Evolutionary conservation across 2,888 invertebrate species (phyloP), one percentile per base, ranked within the genome.

Genomic region (Cancer borealis): DNA sequence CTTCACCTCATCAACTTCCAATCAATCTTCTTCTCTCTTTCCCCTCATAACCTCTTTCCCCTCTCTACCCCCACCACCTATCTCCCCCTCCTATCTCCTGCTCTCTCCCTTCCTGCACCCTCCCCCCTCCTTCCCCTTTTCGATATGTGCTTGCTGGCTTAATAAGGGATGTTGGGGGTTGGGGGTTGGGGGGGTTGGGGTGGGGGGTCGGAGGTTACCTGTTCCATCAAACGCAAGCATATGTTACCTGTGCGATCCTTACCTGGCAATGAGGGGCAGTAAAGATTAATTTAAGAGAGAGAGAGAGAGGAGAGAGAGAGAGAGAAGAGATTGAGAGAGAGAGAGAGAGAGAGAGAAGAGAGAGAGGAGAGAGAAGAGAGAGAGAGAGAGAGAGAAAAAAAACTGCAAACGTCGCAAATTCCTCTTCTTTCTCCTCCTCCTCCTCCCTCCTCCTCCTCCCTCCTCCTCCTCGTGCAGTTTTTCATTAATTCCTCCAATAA

Each of bases 261-360:
- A 90, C 90, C 90, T 90, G 90, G 49, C 90, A 90, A 90, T 90
- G 90, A 90, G 49, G 49, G 26, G 90, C 90, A 90, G 54, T 90
- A 90, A 47, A 26, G 90, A 54, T 90, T 79, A 30, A 90, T 54
- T 90, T 90, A 90, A 54, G 10, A 10, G 54, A 54, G 26, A 54
- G 49, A 54, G 49, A 5, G 88, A 6, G 8, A 5, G 73, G 73
- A 39, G 91, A 73, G 91, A 14, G 73, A 66, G 26, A 46, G 47
- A 17, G 66, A n/a, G 47, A 66, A 46, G 47, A 17, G 66, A n/a
- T 26, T 45, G 14, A 21, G 46, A 26, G 84, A 46, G 84, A 39
- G n/a, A 21, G 26, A 30, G 54, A 54, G 92, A 30, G 54, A 87
- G 92, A 17, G 73, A 84, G 49, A n/a, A 30, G 92, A 30, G 30